Conservation (phyloP, 2,888 invertebrate species). For the Uloborus plumipes region DNA sequence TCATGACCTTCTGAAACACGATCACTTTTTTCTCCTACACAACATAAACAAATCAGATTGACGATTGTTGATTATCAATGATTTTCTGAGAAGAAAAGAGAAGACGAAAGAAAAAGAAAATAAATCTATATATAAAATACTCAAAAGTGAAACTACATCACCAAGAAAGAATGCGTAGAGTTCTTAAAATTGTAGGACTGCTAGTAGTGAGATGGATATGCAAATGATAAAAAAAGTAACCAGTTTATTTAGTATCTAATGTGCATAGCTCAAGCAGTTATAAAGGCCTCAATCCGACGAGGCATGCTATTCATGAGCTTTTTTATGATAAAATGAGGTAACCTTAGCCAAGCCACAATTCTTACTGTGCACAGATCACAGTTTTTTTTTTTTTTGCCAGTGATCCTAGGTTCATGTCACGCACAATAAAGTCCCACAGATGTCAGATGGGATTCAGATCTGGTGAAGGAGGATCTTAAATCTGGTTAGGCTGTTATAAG, state of each 20-base stretch:
- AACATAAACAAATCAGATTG: no score
- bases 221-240: background rate
- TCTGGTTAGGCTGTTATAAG: background rate
- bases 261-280: background rate
- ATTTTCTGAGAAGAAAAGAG: no score
- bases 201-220: background rate
- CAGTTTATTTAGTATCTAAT: background rate
- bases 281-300: no score
- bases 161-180: background rate
- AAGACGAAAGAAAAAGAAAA: no score
- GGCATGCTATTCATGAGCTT: no score
- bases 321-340: background rate
- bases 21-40: no score
- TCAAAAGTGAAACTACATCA: background rate
- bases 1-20: no score
- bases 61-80: no score
- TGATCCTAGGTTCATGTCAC: background rate
- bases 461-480: background rate
- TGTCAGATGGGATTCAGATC: background rate
- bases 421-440: background rate
- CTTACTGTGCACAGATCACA: background rate
- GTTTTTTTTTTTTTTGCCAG: no score
- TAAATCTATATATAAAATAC: no score
- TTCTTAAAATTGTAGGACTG: background rate
- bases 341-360: background rate